phyloP scores from a whole-genome alignment of 2,888 invertebrate genomes.

The Cenopis cana region DNA sequence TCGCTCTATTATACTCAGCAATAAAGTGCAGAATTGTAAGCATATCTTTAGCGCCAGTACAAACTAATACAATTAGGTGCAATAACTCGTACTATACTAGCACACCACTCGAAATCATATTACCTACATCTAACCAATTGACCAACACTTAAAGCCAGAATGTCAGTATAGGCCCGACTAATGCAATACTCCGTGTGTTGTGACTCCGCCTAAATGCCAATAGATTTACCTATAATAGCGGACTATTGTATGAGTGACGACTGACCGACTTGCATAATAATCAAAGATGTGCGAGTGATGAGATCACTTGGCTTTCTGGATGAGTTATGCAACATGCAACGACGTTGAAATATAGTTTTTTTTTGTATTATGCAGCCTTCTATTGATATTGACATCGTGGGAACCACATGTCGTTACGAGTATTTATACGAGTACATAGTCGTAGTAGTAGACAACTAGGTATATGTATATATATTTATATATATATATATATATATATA shows the following conservation, averaged over 20 bases:
- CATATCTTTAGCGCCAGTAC: no score
- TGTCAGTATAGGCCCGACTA: constrained; percentile 59
- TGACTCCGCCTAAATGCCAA: constrained; percentile 64
- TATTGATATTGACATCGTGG: neutral
- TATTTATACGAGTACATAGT: no score
- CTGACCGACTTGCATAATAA: constrained; percentile 62
- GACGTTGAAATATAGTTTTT: constrained; percentile 20
- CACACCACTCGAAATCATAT: constrained; percentile 49
- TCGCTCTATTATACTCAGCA: no score
- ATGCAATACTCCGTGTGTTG: constrained; percentile 60
- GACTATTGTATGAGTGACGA: constrained; percentile 56
- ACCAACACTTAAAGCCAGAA: constrained; percentile 65
- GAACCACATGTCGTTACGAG: neutral
- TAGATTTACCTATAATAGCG: constrained; percentile 60
- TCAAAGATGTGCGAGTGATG: constrained; percentile 41
- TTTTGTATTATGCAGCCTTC: neutral
- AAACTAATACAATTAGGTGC: constrained; percentile 12
- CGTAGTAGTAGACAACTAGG: no score
- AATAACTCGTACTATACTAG: constrained; percentile 41
- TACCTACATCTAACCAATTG: constrained; percentile 53
- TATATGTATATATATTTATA: no score
- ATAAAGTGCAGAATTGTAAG: no score
- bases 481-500: no score
- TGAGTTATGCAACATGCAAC: constrained; percentile 35
- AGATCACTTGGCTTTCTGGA: constrained; percentile 44